Conservation (phyloP, 2,113 vertebrate genomes). For the Notarius lentiginosus region DNA sequence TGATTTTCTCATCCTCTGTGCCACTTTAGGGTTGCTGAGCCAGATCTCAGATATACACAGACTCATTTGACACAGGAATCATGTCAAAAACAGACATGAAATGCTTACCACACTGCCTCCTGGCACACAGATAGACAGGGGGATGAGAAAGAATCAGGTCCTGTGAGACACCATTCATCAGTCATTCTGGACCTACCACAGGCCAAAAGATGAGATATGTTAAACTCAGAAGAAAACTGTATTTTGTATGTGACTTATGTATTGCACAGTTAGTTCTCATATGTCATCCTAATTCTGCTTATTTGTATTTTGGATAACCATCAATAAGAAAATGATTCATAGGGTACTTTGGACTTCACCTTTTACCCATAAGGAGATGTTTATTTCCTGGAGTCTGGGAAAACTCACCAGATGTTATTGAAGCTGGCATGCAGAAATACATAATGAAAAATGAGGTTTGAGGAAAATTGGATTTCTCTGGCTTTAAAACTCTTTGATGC, state of each 20-base stretch:
- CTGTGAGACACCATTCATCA: background rate
- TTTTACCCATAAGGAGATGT: background rate
- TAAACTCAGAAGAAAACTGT: background rate
- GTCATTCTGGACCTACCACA: background rate
- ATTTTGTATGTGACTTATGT: conserved; percentile 27
- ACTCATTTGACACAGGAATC: conserved; percentile 82
- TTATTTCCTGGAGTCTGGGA: too few species aligned
- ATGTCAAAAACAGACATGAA: conserved; percentile 85
- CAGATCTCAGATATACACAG: conserved; percentile 86
- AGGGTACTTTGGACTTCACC: background rate
- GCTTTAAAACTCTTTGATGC: background rate
- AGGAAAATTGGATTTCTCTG: background rate
- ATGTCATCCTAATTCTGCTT: conserved; percentile 7
- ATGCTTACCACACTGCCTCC: conserved; percentile 94
- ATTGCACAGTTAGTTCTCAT: background rate
- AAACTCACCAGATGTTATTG: background rate
- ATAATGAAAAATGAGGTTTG: background rate
- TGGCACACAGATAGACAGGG: conserved; percentile 82
- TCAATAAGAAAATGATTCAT: background rate
- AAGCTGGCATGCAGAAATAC: background rate
- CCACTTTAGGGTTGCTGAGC: conserved; percentile 87
- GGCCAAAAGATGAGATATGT: background rate
- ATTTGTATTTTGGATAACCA: background rate
- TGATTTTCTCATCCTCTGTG: conserved; percentile 72
- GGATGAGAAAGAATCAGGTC: background rate